phyloP scores from a whole-genome alignment of 2,888 invertebrate genomes.

The Synergus japonicus region DNA sequence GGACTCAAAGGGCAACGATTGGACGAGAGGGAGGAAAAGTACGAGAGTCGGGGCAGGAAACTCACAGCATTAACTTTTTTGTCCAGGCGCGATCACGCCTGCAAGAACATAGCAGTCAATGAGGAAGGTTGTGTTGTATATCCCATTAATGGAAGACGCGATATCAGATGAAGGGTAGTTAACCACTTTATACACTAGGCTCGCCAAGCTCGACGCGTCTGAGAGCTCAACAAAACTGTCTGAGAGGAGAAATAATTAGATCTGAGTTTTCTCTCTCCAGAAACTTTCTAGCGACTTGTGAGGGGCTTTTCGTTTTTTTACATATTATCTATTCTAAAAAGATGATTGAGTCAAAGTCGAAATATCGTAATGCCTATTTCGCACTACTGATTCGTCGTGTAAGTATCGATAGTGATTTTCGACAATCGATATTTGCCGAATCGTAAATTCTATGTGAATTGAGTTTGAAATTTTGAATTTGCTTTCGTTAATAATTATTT shows the following conservation, averaged over 20 bases:
- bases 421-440: no score
- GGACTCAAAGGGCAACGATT: slow-evolving; percentile 6
- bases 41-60: slow-evolving; percentile 28
- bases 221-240: slow-evolving; percentile 55
- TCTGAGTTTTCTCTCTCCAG: slow-evolving; percentile 40
- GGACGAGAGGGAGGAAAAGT: slow-evolving; percentile 23
- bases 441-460: no score
- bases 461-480: no score
- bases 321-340: no score
- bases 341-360: no score
- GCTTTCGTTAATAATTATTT: no score
- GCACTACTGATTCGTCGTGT: no score
- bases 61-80: slow-evolving; percentile 36
- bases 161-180: slow-evolving; percentile 37
- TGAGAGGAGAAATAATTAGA: slow-evolving; percentile 65
- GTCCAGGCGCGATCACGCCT: slow-evolving; percentile 27
- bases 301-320: neutral
- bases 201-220: slow-evolving; percentile 38
- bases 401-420: no score
- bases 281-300: slow-evolving; percentile 39
- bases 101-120: slow-evolving; percentile 20
- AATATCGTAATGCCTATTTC: no score
- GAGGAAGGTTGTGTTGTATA: slow-evolving; percentile 34
- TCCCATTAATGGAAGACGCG: slow-evolving; percentile 26
- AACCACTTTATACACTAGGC: slow-evolving; percentile 29